phyloP scores from a whole-genome alignment of 2,797 vertebrate genomes.

The Phyllotis vaccarum region DNA sequence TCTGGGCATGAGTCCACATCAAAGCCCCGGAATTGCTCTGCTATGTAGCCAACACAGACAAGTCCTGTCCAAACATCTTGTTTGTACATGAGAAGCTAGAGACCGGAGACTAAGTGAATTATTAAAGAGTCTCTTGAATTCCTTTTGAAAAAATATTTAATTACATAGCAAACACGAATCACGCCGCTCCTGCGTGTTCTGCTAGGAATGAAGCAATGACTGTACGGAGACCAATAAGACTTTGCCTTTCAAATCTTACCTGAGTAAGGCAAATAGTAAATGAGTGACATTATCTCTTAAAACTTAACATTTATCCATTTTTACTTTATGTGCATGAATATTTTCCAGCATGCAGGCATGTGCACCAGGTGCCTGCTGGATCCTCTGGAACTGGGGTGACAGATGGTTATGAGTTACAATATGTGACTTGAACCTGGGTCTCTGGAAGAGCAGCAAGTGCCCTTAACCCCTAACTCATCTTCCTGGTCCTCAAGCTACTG shows the following conservation, averaged over 20 bases:
- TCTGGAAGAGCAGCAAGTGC: not conserved
- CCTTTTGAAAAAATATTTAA: not conserved
- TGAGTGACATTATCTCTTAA: not conserved
- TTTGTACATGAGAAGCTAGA: not conserved
- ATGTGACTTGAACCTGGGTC: not conserved
- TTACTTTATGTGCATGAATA: not conserved
- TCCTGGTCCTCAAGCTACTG: not conserved
- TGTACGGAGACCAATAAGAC: not conserved
- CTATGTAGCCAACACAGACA: not conserved
- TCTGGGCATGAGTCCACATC: not conserved
- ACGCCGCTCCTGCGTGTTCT: not conserved
- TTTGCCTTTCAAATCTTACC: not conserved
- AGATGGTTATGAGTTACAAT: not conserved
- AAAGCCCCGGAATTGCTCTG: not conserved
- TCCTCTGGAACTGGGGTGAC: not conserved
- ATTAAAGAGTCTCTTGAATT: slow-evolving; percentile 45
- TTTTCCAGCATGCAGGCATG: not conserved
- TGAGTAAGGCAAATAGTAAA: slow-evolving; percentile 35
- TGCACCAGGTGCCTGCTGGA: not conserved
- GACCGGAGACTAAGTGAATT: not conserved
- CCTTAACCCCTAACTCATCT: not conserved
- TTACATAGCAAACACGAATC: not conserved
- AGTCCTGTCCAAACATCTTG: not conserved
- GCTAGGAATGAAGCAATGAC: not conserved
- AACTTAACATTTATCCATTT: too few species aligned